Evolutionary conservation across 2,113 vertebrate species (phyloP).

Genomic region (Thunnus maccoyii): DNA sequence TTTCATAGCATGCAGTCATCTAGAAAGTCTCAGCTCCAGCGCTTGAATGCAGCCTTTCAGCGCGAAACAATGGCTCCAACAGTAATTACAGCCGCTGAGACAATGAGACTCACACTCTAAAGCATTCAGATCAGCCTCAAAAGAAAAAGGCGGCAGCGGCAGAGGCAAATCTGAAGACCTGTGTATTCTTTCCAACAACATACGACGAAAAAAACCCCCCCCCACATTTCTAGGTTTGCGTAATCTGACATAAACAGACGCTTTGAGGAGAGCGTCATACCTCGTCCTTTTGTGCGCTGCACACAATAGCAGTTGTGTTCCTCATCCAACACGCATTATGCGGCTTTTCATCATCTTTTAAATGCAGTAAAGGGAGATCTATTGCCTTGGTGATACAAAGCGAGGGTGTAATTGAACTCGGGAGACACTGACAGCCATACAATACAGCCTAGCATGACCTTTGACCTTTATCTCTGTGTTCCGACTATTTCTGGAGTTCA

Average conservation of each 20-base stretch:
- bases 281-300: slow-evolving; percentile 38
- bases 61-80: slow-evolving; percentile 53
- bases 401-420: slow-evolving; percentile 29
- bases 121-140: slow-evolving; percentile 38
- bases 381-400: slow-evolving; percentile 26
- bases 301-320: slow-evolving; percentile 65
- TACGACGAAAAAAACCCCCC: background rate
- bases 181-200: slow-evolving; percentile 41
- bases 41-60: slow-evolving; percentile 49
- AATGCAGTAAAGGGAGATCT: slow-evolving; percentile 35
- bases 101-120: slow-evolving; percentile 50
- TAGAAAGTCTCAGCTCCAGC: slow-evolving; percentile 41
- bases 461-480: slow-evolving; percentile 21
- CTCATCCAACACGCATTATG: slow-evolving; percentile 30
- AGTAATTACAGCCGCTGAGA: slow-evolving; percentile 63
- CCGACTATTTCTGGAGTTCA: slow-evolving; percentile 22
- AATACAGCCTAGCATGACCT: slow-evolving; percentile 19
- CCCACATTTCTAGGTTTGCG: slow-evolving; percentile 42
- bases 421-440: slow-evolving; percentile 14
- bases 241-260: slow-evolving; percentile 75
- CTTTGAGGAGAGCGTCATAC: slow-evolving; percentile 10
- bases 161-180: slow-evolving; percentile 19
- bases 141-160: slow-evolving; percentile 21
- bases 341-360: slow-evolving; percentile 62
- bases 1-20: slow-evolving; percentile 30